Percentiles rank a stretch among this genome's conserved stretches.
Evolutionary conservation across 2,888 invertebrate species (phyloP).

Genomic region (Harpagoxenus sublaevis): DNA sequence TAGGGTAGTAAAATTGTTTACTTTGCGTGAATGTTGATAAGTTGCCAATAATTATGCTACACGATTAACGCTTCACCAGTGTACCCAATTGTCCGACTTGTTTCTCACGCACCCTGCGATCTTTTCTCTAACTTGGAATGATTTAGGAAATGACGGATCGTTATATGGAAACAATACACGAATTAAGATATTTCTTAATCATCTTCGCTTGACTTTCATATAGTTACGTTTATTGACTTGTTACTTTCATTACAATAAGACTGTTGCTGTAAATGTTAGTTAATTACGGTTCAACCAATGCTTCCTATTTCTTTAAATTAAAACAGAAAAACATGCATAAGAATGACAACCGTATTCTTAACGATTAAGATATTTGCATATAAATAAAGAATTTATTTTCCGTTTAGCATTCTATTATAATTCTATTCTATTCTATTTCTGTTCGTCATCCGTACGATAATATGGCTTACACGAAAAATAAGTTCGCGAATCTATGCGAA

Average conservation of each 20-base stretch:
- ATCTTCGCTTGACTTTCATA: slow-evolving; percentile 19
- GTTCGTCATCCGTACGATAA: background rate
- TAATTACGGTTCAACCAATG: background rate
- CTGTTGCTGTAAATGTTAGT: slow-evolving; percentile 25
- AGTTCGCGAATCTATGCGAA: background rate
- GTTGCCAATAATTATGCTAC: background rate
- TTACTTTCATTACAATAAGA: slow-evolving; percentile 10
- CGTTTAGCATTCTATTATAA: background rate
- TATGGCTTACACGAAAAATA: background rate
- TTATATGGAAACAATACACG: background rate
- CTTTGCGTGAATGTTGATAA: background rate
- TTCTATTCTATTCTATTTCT: background rate
- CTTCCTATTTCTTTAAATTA: background rate
- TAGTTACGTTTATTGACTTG: slow-evolving; percentile 1
- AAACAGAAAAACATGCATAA: background rate
- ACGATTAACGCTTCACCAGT: slow-evolving; percentile 22
- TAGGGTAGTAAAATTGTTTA: slow-evolving; percentile 1
- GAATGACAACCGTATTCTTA: background rate
- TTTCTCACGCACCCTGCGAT: background rate
- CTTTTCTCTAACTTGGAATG: slow-evolving; percentile 21
- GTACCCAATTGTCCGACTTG: background rate
- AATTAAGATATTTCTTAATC: slow-evolving; percentile 7
- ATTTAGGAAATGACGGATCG: slow-evolving; percentile 24
- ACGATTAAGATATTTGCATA: background rate
- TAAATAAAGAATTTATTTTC: background rate